These are phyloP conservation scores for Mustelus asterias DNA, from an alignment of 2,113 vertebrate species.

Conservation along the genomic window DNA sequence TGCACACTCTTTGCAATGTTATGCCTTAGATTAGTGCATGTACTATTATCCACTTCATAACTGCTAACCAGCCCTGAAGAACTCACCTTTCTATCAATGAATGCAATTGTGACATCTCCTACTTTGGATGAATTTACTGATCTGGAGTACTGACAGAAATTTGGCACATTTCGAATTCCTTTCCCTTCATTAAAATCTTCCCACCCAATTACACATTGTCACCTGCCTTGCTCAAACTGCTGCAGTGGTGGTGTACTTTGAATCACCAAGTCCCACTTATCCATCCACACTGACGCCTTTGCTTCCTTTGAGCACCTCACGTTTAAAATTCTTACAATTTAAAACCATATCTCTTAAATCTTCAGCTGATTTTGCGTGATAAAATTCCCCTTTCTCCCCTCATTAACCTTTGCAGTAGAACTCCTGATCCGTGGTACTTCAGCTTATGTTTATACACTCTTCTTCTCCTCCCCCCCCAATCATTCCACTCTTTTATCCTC, in stretches of 20 bases:
- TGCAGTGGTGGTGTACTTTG: not conserved
- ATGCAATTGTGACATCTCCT: not conserved
- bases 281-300: not conserved
- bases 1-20: not conserved
- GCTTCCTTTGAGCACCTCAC: not conserved
- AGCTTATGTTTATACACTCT: not conserved
- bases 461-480: not conserved
- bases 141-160: not conserved
- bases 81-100: not conserved
- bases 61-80: not conserved
- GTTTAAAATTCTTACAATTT: not conserved
- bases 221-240: not conserved
- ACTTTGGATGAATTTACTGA: not conserved
- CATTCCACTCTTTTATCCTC: not conserved
- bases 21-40: not conserved
- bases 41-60: not conserved
- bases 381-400: not conserved
- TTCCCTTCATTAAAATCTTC: not conserved
- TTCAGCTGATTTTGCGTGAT: not conserved
- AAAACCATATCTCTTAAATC: not conserved
- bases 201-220: not conserved
- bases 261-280: not conserved
- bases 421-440: not conserved
- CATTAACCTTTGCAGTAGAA: not conserved
- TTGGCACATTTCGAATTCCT: not conserved